These are phyloP conservation scores for Stomorhina lunata DNA, from an alignment of 2,888 invertebrate genomes.

Conservation along the genomic window DNA sequence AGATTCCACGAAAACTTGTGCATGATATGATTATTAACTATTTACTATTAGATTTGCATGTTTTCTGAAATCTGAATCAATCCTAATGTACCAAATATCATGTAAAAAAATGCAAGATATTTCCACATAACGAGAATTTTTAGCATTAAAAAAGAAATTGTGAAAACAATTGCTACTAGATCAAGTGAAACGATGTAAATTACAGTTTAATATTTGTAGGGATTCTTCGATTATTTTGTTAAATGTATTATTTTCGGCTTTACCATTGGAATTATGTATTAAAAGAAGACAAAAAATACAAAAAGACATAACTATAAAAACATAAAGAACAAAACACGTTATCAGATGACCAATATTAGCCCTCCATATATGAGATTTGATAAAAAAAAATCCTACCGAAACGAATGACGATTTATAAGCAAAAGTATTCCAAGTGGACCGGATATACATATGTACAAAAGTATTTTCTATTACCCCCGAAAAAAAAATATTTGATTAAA, in stretches of 20 bases:
- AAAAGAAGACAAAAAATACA: background rate
- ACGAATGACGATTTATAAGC: background rate
- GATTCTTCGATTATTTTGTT: constrained; percentile 37
- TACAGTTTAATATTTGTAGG: constrained; percentile 5
- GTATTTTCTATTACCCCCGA: too few relatives aligned
- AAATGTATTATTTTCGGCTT: background rate
- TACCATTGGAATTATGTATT: background rate
- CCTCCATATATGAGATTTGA: background rate
- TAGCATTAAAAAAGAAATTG: constrained; percentile 14
- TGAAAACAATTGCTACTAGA: constrained; percentile 7
- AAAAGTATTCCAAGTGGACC: too few relatives aligned
- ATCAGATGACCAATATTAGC: constrained; percentile 12
- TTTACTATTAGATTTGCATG: too few relatives aligned
- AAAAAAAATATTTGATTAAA: too few relatives aligned
- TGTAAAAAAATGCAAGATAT: too few relatives aligned
- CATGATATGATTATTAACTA: too few relatives aligned
- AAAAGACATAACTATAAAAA: background rate
- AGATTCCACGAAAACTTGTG: too few relatives aligned
- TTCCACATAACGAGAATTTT: constrained; percentile 28
- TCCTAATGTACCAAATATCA: too few relatives aligned
- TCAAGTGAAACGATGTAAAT: constrained; percentile 20
- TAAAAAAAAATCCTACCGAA: background rate
- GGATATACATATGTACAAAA: too few relatives aligned
- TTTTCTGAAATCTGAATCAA: too few relatives aligned
- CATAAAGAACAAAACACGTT: background rate